These are phyloP conservation scores for Aegotheles bennettii DNA, from an alignment of 2,113 vertebrate genomes.

Conservation along the genomic window DNA sequence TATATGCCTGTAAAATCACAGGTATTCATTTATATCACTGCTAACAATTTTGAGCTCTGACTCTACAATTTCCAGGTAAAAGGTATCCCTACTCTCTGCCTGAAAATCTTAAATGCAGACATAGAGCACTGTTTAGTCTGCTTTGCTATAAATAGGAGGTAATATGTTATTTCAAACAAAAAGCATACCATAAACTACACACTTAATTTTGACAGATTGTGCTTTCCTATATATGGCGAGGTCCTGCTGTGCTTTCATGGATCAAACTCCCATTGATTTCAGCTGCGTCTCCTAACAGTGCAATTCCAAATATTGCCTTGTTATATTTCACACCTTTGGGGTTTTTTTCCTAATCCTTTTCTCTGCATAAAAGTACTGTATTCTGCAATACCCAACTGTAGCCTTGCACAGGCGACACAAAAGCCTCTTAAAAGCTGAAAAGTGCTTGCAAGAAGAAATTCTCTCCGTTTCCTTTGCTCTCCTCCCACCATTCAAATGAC, in stretches of 20 bases:
- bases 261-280: slow-evolving; percentile 23
- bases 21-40: slow-evolving; percentile 38
- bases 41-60: slow-evolving; percentile 30
- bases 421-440: neutral
- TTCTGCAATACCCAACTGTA: neutral
- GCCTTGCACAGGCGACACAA: neutral
- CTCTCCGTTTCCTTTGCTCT: neutral
- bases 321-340: neutral
- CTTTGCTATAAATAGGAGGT: slow-evolving; percentile 51
- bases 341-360: neutral
- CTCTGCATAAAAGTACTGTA: neutral
- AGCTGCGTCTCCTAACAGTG: neutral
- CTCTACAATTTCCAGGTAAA: slow-evolving; percentile 45
- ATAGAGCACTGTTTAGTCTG: slow-evolving; percentile 62
- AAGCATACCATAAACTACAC: slow-evolving; percentile 26
- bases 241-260: slow-evolving; percentile 3
- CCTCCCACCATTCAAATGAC: neutral
- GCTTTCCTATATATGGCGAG: slow-evolving; percentile 22
- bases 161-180: slow-evolving; percentile 52
- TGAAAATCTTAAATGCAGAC: slow-evolving; percentile 54
- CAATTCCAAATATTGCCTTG: neutral
- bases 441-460: neutral
- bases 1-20: slow-evolving; percentile 43
- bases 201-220: slow-evolving; percentile 56
- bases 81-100: slow-evolving; percentile 32